Evolutionary conservation across 2,797 vertebrate genomes (phyloP).

Genomic region (Masticophis lateralis): DNA sequence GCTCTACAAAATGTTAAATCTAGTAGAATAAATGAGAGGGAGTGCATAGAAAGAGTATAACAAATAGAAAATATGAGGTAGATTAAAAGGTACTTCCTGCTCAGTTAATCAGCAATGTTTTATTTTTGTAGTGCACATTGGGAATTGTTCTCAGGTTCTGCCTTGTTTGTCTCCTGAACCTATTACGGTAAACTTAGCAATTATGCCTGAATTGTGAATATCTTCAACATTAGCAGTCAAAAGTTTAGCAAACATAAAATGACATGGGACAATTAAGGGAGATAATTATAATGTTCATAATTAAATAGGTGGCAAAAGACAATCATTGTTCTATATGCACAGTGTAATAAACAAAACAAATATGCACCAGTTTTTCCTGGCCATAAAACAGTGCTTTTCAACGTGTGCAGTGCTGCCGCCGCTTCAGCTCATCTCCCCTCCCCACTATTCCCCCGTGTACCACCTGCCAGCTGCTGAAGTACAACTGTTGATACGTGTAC

Average conservation of each 20-base stretch:
- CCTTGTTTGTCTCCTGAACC: not conserved
- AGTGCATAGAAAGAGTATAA: not conserved
- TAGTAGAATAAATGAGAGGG: not conserved
- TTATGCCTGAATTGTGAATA: not conserved
- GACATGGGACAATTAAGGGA: not conserved
- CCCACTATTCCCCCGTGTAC: too few relatives aligned
- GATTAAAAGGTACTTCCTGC: not conserved
- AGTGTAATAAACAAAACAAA: not conserved
- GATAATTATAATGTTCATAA: not conserved
- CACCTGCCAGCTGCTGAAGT: too few relatives aligned
- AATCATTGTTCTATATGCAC: too few relatives aligned
- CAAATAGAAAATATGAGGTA: not conserved
- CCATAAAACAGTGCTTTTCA: too few relatives aligned
- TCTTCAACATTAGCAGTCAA: not conserved
- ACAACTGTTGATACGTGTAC: too few relatives aligned
- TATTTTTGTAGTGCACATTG: not conserved
- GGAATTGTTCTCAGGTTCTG: not conserved
- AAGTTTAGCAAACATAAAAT: not conserved
- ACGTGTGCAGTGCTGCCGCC: too few relatives aligned
- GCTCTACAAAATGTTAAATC: not conserved
- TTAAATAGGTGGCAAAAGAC: not conserved
- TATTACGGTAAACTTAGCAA: not conserved
- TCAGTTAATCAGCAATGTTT: not conserved
- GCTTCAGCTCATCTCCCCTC: too few relatives aligned
- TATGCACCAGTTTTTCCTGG: not conserved